Conservation (phyloP, 2,113 vertebrate genomes). For the Zosterops borbonicus region DNA sequence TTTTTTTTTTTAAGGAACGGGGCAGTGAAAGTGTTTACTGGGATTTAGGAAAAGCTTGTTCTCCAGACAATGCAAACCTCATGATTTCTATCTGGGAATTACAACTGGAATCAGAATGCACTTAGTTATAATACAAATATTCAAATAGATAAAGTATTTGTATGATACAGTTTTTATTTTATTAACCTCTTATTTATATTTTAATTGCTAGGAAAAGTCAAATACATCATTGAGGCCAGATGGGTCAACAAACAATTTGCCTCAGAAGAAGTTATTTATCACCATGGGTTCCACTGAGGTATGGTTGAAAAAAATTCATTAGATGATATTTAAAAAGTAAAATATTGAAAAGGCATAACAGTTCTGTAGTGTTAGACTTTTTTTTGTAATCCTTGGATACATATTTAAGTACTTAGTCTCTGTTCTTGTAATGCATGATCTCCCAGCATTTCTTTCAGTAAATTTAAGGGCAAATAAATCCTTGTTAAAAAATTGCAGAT, state of each 20-base stretch:
- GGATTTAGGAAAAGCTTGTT: not conserved
- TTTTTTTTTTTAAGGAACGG: not conserved
- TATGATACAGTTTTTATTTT: not conserved
- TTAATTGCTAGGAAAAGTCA: slow-evolving; percentile 22
- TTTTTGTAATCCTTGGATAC: not conserved
- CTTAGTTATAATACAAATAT: not conserved
- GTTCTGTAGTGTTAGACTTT: not conserved
- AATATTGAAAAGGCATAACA: not conserved
- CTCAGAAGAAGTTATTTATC: slow-evolving; percentile 80
- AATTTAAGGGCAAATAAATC: not conserved
- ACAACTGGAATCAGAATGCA: not conserved
- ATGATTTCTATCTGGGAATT: not conserved
- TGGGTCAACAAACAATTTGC: not conserved
- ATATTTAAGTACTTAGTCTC: not conserved
- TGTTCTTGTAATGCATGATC: not conserved
- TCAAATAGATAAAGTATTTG: not conserved
- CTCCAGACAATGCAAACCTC: not conserved
- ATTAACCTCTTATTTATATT: slow-evolving; percentile 23
- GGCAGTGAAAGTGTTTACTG: not conserved
- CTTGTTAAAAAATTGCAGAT: not conserved
- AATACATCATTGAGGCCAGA: slow-evolving; percentile 43
- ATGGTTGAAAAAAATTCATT: not conserved
- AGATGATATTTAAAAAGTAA: not conserved
- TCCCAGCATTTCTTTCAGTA: not conserved
- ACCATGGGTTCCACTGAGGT: slow-evolving; percentile 79